A percentile compares a stretch with the other conserved stretches of the same genome.
phyloP scores from a whole-genome alignment of 1,140 invertebrate genomes.

The Medauroidea extradentata region DNA sequence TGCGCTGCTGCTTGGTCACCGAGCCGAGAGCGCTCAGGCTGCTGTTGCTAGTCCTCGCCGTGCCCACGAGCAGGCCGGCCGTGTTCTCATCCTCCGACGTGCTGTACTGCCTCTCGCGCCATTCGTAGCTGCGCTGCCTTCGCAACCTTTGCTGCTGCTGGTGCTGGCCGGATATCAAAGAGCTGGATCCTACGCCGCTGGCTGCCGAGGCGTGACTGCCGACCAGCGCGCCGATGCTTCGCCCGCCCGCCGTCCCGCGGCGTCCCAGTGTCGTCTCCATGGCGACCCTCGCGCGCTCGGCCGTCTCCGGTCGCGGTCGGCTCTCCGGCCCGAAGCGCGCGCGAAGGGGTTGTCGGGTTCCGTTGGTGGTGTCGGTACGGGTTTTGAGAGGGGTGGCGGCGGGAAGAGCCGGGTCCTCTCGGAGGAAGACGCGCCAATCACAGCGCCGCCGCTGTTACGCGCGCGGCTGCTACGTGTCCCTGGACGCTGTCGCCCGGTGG shows the following conservation, averaged over 20 bases:
- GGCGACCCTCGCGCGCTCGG: neutral
- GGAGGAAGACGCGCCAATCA: too few relatives aligned
- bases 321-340: too few relatives aligned
- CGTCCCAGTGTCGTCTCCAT: constrained; percentile 11
- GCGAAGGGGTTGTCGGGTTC: too few relatives aligned
- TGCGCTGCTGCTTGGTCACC: neutral
- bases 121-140: constrained; percentile 16
- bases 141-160: constrained; percentile 14
- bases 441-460: too few relatives aligned
- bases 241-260: constrained; percentile 1
- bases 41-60: neutral
- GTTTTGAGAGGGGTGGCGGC: too few relatives aligned
- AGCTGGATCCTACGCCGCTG: neutral
- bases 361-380: too few relatives aligned
- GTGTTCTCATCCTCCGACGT: constrained; percentile 17
- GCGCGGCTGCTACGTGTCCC: too few relatives aligned
- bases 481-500: too few relatives aligned
- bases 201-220: neutral
- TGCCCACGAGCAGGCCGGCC: neutral
- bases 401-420: too few relatives aligned
- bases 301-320: too few relatives aligned
- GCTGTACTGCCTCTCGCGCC: constrained; percentile 16
- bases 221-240: neutral
- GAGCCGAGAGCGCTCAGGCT: neutral
- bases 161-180: neutral